Percentiles rank a stretch among this genome's conserved stretches.
phyloP scores from a whole-genome alignment of 2,888 invertebrate genomes.

The Brenthis daphne region DNA sequence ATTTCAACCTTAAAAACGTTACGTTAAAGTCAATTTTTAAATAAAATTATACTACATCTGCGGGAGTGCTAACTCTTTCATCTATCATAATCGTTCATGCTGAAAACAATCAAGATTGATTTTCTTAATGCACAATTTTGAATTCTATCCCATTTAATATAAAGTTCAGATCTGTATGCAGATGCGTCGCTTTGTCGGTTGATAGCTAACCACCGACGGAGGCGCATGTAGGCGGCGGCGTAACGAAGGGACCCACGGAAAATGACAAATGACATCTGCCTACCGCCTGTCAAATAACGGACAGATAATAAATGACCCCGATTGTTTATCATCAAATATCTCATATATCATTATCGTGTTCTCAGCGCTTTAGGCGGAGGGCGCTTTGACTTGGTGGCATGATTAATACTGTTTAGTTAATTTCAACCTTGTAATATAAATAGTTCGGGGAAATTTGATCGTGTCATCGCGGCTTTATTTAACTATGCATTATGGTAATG shows the following conservation, averaged over 20 bases:
- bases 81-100: constrained; percentile 83
- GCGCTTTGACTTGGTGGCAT: constrained; percentile 67
- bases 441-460: constrained; percentile 71
- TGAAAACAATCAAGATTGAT: constrained; percentile 82
- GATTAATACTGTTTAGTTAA: constrained; percentile 82
- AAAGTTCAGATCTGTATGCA: constrained; percentile 49
- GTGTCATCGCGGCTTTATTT: constrained; percentile 60
- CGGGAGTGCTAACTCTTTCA: constrained; percentile 82
- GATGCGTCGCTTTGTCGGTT: constrained; percentile 61
- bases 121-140: constrained; percentile 51
- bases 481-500: neutral
- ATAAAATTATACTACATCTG: constrained; percentile 59
- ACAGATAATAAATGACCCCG: constrained; percentile 85
- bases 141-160: constrained; percentile 45
- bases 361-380: constrained; percentile 67
- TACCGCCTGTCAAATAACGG: constrained; percentile 86
- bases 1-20: constrained; percentile 54
- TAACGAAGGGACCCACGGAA: constrained; percentile 82
- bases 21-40: constrained; percentile 54
- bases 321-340: constrained; percentile 84
- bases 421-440: constrained; percentile 74
- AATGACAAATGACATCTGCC: constrained; percentile 87
- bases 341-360: constrained; percentile 82
- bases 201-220: constrained; percentile 77
- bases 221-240: constrained; percentile 74